phyloP scores from a whole-genome alignment of 2,113 vertebrate genomes.

The Suricata suricatta region DNA sequence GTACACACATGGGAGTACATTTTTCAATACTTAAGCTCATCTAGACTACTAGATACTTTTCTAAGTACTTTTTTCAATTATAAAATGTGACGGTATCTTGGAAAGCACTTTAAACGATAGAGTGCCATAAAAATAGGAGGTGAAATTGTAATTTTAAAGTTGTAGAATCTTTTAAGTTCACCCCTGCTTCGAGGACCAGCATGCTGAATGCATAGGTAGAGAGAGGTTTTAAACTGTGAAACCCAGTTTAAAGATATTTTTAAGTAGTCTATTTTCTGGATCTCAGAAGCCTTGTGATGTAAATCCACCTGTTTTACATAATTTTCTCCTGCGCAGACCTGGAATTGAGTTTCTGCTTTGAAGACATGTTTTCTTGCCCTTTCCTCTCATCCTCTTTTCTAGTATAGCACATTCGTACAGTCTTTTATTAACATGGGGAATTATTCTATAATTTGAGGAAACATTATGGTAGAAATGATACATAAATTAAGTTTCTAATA shows the following conservation, averaged over 20 bases:
- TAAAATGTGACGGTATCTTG: not conserved
- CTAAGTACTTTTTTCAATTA: not conserved
- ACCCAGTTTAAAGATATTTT: not conserved
- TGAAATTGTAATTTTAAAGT: not conserved
- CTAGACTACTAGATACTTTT: not conserved
- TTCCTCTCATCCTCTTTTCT: not conserved
- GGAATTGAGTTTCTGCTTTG: constrained; percentile 26
- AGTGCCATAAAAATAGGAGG: not conserved
- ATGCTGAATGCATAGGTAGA: not conserved
- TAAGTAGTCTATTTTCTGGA: not conserved
- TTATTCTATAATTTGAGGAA: not conserved
- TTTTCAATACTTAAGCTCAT: not conserved
- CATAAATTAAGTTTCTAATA: not conserved
- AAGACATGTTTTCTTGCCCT: not conserved
- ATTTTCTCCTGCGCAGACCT: not conserved
- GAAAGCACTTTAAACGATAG: not conserved
- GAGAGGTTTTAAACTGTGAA: constrained; percentile 26
- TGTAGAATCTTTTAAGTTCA: not conserved
- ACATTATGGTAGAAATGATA: not conserved
- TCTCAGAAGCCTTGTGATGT: not conserved
- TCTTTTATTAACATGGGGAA: not conserved
- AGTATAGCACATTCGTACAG: not conserved
- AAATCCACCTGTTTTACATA: not conserved
- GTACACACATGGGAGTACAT: not conserved
- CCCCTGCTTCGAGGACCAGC: not conserved